Evolutionary conservation across 2,113 vertebrate species (phyloP), one percentile per base, ranked within the genome.

Genomic region (Bos indicus): DNA sequence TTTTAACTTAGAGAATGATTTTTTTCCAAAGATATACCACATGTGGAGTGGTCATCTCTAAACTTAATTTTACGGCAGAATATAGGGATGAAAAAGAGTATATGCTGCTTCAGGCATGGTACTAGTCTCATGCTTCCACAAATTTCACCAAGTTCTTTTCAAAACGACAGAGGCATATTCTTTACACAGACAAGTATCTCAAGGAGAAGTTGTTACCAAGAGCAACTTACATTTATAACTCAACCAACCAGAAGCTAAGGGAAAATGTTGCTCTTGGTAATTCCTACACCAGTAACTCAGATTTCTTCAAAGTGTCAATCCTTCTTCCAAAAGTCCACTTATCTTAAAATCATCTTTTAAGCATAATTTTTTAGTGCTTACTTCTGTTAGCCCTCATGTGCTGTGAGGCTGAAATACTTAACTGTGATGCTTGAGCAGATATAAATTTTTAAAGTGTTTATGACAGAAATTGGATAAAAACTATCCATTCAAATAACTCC

Each of bases 361-460:
- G n/a, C 30, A 96, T 19, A 67, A 28, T 8, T 84, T 87, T 71
- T 77, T 94, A 54, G 2, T 54, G 67, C 28, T 87, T 94, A n/a
- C 15, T 91, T 57, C 77, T 86, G 3, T 43, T 51, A 40, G 10
- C 26, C 14, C 2, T 80, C 17, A 57, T 17, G 36, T 25, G 25
- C n/a, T 83, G 17, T 60, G 57, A 97, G 67, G 28, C 26, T 40
- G 40, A 71, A 82, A 60, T 80, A 82, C 7, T 51, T 94, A 62
- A 64, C 12, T 54, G 9, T 54, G 30, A 71, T 30, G 59, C 33
- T 98, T 89, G 80, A 95, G 6, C 16, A 84, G 25, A 56, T 43
- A 88, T 56, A 95, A 62, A 96, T 15, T 89, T 83, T 90, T 81
- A 88, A 94, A 94, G 56, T 4, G 23, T 90, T 90, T 86, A 59